Evolutionary conservation across 2,113 vertebrate species (phyloP).

Genomic region (Python bivittatus): DNA sequence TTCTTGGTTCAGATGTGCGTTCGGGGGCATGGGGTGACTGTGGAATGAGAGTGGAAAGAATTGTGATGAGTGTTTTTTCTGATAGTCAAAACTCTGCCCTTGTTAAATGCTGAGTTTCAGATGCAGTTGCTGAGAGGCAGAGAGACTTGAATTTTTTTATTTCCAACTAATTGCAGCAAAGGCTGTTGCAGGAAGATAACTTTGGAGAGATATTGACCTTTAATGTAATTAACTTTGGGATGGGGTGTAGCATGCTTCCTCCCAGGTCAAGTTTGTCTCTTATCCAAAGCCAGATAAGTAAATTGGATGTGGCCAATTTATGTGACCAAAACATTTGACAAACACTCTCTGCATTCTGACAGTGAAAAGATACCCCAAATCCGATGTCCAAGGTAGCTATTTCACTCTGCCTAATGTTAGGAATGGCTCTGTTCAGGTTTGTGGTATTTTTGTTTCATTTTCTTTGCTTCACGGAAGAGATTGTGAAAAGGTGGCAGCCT

Average conservation of each 20-base stretch:
- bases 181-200: background rate
- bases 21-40: background rate
- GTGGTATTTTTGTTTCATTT: background rate
- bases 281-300: background rate
- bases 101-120: slow-evolving; percentile 40
- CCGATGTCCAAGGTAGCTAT: background rate
- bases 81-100: background rate
- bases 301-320: background rate
- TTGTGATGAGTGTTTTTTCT: slow-evolving; percentile 8
- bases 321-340: background rate
- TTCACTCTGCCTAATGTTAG: background rate
- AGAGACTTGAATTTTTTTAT: slow-evolving; percentile 58
- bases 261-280: background rate
- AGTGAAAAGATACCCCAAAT: background rate
- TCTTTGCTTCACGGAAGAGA: background rate
- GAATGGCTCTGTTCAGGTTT: background rate
- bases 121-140: slow-evolving; percentile 18
- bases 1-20: slow-evolving; percentile 24
- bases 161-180: slow-evolving; percentile 57
- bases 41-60: background rate
- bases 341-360: background rate
- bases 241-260: background rate
- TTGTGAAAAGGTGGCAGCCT: rapidly evolving
- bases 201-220: background rate
- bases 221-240: background rate